Conservation (phyloP, 2,888 invertebrate genomes). For the Prenolepis imparis region DNA sequence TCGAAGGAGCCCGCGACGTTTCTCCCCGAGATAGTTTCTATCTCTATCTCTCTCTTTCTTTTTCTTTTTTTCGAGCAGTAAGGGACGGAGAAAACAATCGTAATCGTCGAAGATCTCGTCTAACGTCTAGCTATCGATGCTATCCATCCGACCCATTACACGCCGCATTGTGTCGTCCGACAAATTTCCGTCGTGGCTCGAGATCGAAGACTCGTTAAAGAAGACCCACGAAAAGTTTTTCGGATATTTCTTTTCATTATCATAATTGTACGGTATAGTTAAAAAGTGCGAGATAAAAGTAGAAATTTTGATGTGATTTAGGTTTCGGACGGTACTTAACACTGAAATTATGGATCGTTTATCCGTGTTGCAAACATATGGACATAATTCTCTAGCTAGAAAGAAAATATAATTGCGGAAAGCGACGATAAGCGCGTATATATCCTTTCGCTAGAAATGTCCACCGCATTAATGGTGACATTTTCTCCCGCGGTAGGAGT, state of each 20-base stretch:
- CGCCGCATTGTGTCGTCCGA: slow-evolving; percentile 43
- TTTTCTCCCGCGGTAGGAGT: slow-evolving; percentile 24
- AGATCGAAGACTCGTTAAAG: background rate
- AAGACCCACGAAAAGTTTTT: background rate
- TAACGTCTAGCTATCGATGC: slow-evolving; percentile 50
- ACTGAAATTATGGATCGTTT: background rate
- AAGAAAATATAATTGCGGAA: slow-evolving; percentile 28
- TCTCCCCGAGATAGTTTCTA: slow-evolving; percentile 28
- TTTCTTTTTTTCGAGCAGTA: background rate
- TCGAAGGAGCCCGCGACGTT: slow-evolving; percentile 48
- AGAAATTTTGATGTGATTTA: background rate
- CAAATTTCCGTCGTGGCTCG: slow-evolving; percentile 55
- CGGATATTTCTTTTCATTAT: background rate
- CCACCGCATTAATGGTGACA: slow-evolving; percentile 33
- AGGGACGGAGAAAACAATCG: slow-evolving; percentile 56
- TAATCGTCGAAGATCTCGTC: slow-evolving; percentile 71
- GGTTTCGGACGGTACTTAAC: background rate
- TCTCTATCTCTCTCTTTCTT: background rate
- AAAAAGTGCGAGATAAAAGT: slow-evolving; percentile 11
- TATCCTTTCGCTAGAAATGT: slow-evolving; percentile 16
- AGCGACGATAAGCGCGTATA: slow-evolving; percentile 41
- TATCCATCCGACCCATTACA: slow-evolving; percentile 51
- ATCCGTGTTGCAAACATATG: background rate
- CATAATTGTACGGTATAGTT: background rate
- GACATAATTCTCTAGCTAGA: background rate